Evolutionary conservation across 2,113 vertebrate genomes (phyloP).

Genomic region (Arenaria interpres): DNA sequence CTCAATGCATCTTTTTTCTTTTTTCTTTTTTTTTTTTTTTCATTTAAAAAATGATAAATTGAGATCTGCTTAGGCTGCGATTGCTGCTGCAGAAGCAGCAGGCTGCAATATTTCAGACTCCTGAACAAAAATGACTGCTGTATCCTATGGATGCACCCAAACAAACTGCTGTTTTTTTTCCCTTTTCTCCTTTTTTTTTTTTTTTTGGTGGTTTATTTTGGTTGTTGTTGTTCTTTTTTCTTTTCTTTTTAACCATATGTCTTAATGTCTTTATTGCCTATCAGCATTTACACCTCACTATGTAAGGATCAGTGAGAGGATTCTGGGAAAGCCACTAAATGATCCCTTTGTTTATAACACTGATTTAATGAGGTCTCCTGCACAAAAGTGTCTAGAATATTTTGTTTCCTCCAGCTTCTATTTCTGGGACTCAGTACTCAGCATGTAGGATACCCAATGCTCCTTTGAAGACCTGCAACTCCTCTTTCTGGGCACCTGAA

Average conservation of each 20-base stretch:
- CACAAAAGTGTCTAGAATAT: background rate
- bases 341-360: background rate
- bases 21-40: fast-evolving
- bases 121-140: background rate
- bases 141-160: background rate
- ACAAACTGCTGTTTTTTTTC: background rate
- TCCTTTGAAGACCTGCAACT: background rate
- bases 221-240: background rate
- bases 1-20: no score
- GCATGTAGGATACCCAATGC: fast-evolving
- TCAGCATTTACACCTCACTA: background rate
- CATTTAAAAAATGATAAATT: background rate
- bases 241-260: background rate
- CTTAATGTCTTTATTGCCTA: background rate
- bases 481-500: background rate
- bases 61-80: background rate
- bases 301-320: background rate
- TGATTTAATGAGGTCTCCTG: background rate
- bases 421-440: background rate
- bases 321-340: background rate
- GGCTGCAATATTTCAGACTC: background rate
- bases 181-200: fast-evolving
- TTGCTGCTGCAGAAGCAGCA: background rate
- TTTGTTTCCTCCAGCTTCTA: background rate
- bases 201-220: no score